phyloP scores from a whole-genome alignment of 23 tunicate species.

The Styela plicata region DNA sequence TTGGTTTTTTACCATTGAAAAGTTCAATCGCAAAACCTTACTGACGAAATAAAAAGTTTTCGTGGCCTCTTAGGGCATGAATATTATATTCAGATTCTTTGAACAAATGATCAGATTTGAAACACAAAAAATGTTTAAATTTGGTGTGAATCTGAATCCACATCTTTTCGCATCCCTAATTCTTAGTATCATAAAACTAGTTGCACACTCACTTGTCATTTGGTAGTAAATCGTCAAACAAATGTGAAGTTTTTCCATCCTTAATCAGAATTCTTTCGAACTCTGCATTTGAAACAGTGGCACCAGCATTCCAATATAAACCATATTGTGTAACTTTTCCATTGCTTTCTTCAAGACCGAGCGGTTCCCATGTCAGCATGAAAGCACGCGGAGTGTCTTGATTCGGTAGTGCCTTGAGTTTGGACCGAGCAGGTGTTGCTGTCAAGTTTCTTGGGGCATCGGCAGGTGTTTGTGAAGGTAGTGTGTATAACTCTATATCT shows the following conservation, averaged over 20 bases:
- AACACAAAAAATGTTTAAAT: too few relatives aligned
- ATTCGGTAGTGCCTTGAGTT: not conserved
- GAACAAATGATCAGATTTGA: too few relatives aligned
- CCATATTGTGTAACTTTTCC: conserved; percentile 57
- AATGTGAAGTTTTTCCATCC: conserved; percentile 13
- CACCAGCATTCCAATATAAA: conserved; percentile 44
- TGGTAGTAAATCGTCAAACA: conserved; percentile 33
- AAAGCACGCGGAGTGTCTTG: conserved; percentile 27
- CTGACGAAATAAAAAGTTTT: too few relatives aligned
- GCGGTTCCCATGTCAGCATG: conserved; percentile 46
- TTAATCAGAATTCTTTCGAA: not conserved
- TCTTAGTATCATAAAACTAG: too few relatives aligned
- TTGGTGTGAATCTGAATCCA: too few relatives aligned
- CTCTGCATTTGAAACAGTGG: not conserved
- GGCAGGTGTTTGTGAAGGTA: conserved; percentile 49
- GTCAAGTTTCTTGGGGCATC: conserved; percentile 53
- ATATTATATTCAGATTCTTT: too few relatives aligned
- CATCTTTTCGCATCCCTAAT: too few relatives aligned
- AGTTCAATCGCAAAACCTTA: too few relatives aligned
- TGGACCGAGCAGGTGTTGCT: conserved; percentile 32
- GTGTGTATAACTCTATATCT: conserved; percentile 2
- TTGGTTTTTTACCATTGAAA: too few relatives aligned
- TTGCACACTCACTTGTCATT: conserved; percentile 66
- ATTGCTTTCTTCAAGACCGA: conserved; percentile 44
- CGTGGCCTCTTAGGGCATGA: too few relatives aligned